Evolutionary conservation across 1,140 invertebrate species (phyloP).

Genomic region (Drosophila grimshawi): DNA sequence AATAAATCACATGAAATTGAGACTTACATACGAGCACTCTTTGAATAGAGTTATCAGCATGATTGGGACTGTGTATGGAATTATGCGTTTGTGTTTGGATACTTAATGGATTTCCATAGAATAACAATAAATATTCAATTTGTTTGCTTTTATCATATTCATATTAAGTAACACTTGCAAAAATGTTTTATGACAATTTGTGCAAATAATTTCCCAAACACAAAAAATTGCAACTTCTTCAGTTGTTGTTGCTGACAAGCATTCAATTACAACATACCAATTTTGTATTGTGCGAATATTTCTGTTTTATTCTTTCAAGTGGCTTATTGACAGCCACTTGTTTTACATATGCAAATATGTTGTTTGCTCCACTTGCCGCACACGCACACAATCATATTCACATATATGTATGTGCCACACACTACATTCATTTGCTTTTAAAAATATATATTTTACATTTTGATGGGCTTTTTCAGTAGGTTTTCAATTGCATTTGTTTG

Average conservation of each 20-base stretch:
- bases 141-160: not conserved
- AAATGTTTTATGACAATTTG: not conserved
- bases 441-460: conserved; percentile 21
- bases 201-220: conserved; percentile 1
- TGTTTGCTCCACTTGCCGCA: not conserved
- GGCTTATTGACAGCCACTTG: conserved; percentile 50
- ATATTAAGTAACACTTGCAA: not conserved
- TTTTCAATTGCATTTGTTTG: conserved; percentile 72
- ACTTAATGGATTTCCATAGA: not conserved
- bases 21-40: conserved; percentile 17
- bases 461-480: conserved; percentile 36
- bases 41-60: conserved; percentile 35
- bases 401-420: not conserved
- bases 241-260: not conserved
- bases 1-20: conserved; percentile 54
- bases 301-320: conserved; percentile 51
- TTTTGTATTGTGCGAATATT: conserved; percentile 47
- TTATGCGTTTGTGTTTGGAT: not conserved
- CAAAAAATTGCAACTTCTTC: not conserved
- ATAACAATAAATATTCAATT: no score
- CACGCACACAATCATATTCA: not conserved
- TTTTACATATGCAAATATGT: conserved; percentile 63
- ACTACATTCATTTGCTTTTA: conserved; percentile 11
- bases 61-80: not conserved
- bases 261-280: conserved; percentile 27